These are phyloP conservation scores for Apostichopus japonicus DNA, from an alignment of 35 echinoderm and acorn worm genomes.

Conservation along the genomic window DNA sequence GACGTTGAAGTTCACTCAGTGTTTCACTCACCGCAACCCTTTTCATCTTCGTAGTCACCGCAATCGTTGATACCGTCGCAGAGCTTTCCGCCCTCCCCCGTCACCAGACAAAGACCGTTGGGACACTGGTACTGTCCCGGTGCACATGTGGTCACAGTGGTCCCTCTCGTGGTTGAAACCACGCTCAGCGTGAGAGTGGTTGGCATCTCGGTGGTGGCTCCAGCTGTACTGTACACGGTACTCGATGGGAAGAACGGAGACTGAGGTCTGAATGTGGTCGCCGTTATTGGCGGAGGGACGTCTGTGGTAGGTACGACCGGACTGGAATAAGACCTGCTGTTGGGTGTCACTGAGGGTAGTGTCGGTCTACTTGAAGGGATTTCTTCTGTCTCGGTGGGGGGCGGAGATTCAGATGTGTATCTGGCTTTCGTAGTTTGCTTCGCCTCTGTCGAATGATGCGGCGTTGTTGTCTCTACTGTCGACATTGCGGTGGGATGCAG, in stretches of 20 bases:
- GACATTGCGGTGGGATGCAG: not conserved
- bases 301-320: not conserved
- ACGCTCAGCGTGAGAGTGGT: conserved; percentile 31
- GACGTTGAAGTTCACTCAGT: not conserved
- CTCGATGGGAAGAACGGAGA: not conserved
- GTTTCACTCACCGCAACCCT: conserved; percentile 71
- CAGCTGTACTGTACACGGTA: not conserved
- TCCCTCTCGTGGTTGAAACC: conserved; percentile 21
- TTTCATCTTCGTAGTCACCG: conserved; percentile 78
- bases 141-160: conserved; percentile 48
- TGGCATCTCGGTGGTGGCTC: not conserved
- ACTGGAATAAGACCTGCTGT: conserved; percentile 9
- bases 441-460: not conserved
- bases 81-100: conserved; percentile 44
- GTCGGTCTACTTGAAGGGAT: conserved; percentile 1
- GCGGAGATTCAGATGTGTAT: conserved; percentile 40
- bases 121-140: conserved; percentile 67
- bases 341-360: conserved; percentile 32
- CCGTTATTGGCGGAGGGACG: conserved; percentile 9
- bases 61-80: conserved; percentile 83
- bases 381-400: not conserved
- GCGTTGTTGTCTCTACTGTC: not conserved
- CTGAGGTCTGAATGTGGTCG: conserved; percentile 5
- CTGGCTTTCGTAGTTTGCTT: not conserved
- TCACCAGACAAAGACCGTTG: conserved; percentile 65